Conservation (phyloP, 2,797 vertebrate species). For the Enteromius argenteus region DNA sequence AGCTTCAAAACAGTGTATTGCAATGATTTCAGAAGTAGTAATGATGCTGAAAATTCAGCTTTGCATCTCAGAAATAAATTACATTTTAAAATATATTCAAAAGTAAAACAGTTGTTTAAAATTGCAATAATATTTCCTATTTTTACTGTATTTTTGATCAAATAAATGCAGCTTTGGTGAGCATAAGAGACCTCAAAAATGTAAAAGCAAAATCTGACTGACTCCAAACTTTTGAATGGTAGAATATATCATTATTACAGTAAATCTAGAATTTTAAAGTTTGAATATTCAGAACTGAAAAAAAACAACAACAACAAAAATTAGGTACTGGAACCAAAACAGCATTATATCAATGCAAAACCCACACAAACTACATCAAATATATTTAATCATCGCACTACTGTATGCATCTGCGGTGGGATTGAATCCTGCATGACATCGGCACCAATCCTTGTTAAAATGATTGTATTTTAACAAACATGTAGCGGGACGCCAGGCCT, state of each 20-base stretch:
- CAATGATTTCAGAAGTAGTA: not conserved
- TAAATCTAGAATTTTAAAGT: not conserved
- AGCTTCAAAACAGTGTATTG: not conserved
- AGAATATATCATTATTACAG: not conserved
- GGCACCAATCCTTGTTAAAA: not conserved
- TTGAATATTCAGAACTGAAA: not conserved
- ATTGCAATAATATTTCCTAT: too few species aligned
- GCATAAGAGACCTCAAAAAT: not conserved
- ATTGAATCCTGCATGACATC: not conserved
- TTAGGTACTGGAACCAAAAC: not conserved
- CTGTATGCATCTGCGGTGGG: not conserved
- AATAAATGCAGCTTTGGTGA: not conserved
- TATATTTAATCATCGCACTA: not conserved
- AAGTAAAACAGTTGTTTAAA: not conserved
- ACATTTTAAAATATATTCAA: not conserved
- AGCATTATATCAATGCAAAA: not conserved
- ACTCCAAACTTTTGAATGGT: not conserved
- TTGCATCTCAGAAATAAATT: not conserved
- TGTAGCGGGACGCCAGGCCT: slow-evolving; percentile 28
- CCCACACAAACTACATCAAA: not conserved
- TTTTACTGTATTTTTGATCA: not conserved
- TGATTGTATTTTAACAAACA: not conserved
- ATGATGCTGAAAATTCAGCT: not conserved
- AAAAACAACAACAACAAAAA: not conserved
- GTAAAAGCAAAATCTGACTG: not conserved